These are phyloP conservation scores for Caenorhabditis inopinata DNA, from an alignment of 1,140 invertebrate genomes.

Conservation along the genomic window DNA sequence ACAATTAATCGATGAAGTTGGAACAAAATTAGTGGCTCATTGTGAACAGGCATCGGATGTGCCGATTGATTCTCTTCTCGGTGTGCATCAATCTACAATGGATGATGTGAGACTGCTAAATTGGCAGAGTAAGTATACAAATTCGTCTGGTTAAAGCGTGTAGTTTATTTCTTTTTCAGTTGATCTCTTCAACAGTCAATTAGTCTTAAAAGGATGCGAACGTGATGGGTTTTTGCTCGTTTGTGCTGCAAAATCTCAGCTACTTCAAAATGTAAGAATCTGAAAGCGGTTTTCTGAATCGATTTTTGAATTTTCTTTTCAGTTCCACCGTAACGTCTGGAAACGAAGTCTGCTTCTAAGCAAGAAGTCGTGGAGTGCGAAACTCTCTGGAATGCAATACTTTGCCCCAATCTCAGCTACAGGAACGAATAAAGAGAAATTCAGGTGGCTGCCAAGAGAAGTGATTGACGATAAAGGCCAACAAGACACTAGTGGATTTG, in stretches of 20 bases:
- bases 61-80: constrained; percentile 73
- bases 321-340: constrained; percentile 87
- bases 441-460: constrained; percentile 82
- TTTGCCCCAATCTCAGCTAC: constrained; percentile 32
- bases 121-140: constrained; percentile 80
- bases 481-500: constrained; percentile 1
- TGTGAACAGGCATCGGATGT: constrained; percentile 72
- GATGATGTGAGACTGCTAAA: constrained; percentile 86
- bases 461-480: constrained; percentile 62
- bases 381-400: constrained; percentile 83
- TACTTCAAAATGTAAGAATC: constrained; percentile 74
- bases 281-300: no score
- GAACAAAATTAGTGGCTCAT: constrained; percentile 68
- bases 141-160: no score
- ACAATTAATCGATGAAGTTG: constrained; percentile 88
- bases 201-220: constrained; percentile 90
- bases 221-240: constrained; percentile 93
- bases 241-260: constrained; percentile 89
- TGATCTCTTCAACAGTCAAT: constrained; percentile 90
- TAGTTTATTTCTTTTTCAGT: constrained; percentile 76
- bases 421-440: constrained; percentile 74
- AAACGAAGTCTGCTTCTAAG: constrained; percentile 81
- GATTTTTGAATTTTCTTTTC: constrained; percentile 54
- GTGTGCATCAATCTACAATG: constrained; percentile 80
- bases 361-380: constrained; percentile 91